Base-by-base conservation (phyloP, 2,888 invertebrate genomes). In the Coelogynopora nodosa region DNA sequence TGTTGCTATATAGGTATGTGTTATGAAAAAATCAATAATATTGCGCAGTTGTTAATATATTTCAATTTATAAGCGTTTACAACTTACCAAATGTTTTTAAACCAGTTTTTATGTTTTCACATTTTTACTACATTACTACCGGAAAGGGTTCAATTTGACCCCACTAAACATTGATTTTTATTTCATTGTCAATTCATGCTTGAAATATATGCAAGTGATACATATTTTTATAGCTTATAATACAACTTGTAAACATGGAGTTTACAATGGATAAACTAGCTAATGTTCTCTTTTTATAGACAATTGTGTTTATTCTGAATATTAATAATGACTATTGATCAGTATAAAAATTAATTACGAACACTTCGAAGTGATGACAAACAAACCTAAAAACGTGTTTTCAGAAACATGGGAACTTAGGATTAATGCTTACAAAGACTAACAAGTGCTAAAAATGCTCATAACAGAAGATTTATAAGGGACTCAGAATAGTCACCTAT, bases 121-220 rank as follows among this genome's bases (percentile, higher is more conserved):
- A 74, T 74, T 74, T 74, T 74, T 74, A 74, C 74, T 74, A 74
- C 74, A 74, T 74, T 74, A 5, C 10, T 74, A 74, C 74, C 18
- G 74, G 74, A 74, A 74, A 74, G 74, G 74, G 74, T 10, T 74
- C 74, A 74, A 74, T 74, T 74, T 74, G 74, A 74, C 74, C 74
- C 74, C 74, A 74, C 74, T 74, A 74, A 74, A 74, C 18, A 2
- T 74, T 13, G 27, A 23, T 74, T 74, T 74, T 74, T 5, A 49
- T 49, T 49, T 49, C 49, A 49, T 49, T 49, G 49, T 49, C 49
- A 49, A 49, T 49, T 18, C 49, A 49, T 49, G 5, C 5, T 5
- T 49, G 49, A 49, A 49, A 49, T 49, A 74, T 74, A 74, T 74
- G 27, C 74, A 74, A 74, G 74, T 74, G 74, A 74, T 23, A 74